These are phyloP conservation scores for Drosophila siamana DNA, from an alignment of 2,888 invertebrate genomes.

Conservation along the genomic window DNA sequence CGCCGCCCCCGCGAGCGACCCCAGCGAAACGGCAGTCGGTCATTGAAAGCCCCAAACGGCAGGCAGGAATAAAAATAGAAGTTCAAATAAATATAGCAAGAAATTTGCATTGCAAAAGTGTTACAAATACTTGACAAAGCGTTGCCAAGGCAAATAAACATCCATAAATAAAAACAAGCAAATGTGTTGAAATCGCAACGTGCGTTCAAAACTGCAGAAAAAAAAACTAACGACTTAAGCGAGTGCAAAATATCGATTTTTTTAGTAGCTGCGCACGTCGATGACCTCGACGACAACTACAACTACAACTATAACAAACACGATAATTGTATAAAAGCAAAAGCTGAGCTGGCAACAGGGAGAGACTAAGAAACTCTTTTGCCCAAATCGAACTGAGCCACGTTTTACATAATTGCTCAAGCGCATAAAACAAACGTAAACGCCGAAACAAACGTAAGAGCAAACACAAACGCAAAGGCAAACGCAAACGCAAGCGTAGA, in stretches of 20 bases:
- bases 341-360: slow-evolving; percentile 27
- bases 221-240: slow-evolving; percentile 26
- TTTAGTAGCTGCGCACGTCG: slow-evolving; percentile 58
- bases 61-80: slow-evolving; percentile 13
- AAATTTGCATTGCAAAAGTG: slow-evolving; percentile 39
- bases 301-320: slow-evolving; percentile 4
- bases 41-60: slow-evolving; percentile 29
- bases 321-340: slow-evolving; percentile 41
- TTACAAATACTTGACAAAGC: slow-evolving; percentile 25
- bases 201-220: slow-evolving; percentile 5
- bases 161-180: slow-evolving; percentile 6
- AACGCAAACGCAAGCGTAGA: slow-evolving; percentile 29
- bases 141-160: slow-evolving; percentile 20
- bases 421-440: slow-evolving; percentile 55
- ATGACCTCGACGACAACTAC: slow-evolving; percentile 70
- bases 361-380: slow-evolving; percentile 42
- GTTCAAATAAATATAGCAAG: slow-evolving; percentile 18
- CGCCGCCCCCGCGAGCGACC: slow-evolving; percentile 27
- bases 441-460: slow-evolving; percentile 35
- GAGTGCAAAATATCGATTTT: slow-evolving; percentile 70
- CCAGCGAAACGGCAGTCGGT: slow-evolving; percentile 44
- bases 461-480: slow-evolving; percentile 22
- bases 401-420: slow-evolving; percentile 74
- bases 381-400: slow-evolving; percentile 62
- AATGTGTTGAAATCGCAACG: slow-evolving; percentile 25